Conservation (phyloP, 2,888 invertebrate species). For the Melieria omissa region DNA sequence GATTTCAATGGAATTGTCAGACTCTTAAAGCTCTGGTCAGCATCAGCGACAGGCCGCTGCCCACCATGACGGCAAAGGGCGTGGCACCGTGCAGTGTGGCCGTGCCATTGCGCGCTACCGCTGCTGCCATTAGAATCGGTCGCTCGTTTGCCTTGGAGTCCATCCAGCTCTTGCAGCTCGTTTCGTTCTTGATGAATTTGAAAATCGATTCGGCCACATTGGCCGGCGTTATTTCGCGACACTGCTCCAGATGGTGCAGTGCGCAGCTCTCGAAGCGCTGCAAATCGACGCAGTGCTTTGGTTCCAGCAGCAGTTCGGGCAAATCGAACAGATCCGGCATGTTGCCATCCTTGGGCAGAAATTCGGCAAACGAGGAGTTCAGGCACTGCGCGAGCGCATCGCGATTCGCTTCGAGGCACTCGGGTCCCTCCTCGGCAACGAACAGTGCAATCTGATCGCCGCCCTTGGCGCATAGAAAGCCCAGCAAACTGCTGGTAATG, state of each 20-base stretch:
- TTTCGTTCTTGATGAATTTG: conserved; percentile 75
- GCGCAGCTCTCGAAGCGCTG: conserved; percentile 62
- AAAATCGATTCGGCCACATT: conserved; percentile 83
- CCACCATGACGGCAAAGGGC: not conserved
- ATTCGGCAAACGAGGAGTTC: conserved; percentile 72
- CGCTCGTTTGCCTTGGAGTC: conserved; percentile 50
- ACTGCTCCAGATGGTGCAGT: conserved; percentile 69
- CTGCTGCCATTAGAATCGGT: conserved; percentile 49
- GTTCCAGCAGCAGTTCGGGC: conserved; percentile 73
- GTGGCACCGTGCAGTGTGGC: conserved; percentile 28
- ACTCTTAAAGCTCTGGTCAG: not conserved
- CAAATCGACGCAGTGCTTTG: conserved; percentile 65
- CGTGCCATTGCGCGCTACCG: conserved; percentile 28
- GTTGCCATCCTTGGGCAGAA: conserved; percentile 67
- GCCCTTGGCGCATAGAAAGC: conserved; percentile 81
- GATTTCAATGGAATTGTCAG: not conserved
- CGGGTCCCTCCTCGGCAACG: conserved; percentile 82
- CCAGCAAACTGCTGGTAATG: conserved; percentile 74
- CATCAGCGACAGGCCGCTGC: conserved; percentile 3
- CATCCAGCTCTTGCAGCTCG: conserved; percentile 70
- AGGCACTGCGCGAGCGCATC: conserved; percentile 73
- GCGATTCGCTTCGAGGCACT: conserved; percentile 75
- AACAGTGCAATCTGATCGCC: conserved; percentile 86
- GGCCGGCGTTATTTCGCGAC: conserved; percentile 79
- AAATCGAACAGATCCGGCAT: conserved; percentile 61